Conservation (phyloP, 23 tunicate species). For the Ascidia mentula region DNA sequence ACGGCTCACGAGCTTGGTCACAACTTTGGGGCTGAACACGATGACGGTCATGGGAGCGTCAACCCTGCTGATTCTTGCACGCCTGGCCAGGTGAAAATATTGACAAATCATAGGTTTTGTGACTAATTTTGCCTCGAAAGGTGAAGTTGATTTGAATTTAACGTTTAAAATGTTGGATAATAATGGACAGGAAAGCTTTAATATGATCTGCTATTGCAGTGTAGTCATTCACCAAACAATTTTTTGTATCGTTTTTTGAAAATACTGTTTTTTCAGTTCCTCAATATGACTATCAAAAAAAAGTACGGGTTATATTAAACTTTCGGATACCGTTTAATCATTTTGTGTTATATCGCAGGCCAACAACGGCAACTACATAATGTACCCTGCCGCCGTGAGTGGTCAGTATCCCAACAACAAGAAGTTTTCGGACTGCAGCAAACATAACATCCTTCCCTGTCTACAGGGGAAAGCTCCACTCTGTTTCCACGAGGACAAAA, state of each 20-base stretch:
- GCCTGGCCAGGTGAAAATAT: conserved; percentile 75
- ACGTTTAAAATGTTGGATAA: too few species aligned
- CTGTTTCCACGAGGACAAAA: conserved; percentile 60
- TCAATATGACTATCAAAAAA: too few species aligned
- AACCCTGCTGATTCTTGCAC: conserved; percentile 37
- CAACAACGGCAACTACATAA: conserved; percentile 80
- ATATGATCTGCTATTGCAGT: too few species aligned
- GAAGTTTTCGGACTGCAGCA: conserved; percentile 84
- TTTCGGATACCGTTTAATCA: too few species aligned
- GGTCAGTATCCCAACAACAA: conserved; percentile 75
- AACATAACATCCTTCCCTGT: conserved; percentile 48
- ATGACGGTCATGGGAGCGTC: conserved; percentile 31
- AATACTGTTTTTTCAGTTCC: too few species aligned
- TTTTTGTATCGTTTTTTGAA: too few species aligned
- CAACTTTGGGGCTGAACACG: conserved; percentile 98
- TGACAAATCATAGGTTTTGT: too few species aligned
- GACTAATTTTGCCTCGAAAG: too few species aligned
- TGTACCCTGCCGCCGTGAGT: conserved; percentile 91
- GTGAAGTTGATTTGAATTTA: too few species aligned
- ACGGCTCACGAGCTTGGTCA: conserved; percentile 99
- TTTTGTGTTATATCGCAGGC: conserved; percentile 30
- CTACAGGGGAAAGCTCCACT: conserved; percentile 42
- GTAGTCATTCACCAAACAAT: too few species aligned
- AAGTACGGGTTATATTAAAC: background rate
- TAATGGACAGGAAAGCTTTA: too few species aligned